Evolutionary conservation across 2,888 invertebrate genomes (phyloP), one percentile per base, ranked within the genome.

Genomic region (Phorcus lineatus): DNA sequence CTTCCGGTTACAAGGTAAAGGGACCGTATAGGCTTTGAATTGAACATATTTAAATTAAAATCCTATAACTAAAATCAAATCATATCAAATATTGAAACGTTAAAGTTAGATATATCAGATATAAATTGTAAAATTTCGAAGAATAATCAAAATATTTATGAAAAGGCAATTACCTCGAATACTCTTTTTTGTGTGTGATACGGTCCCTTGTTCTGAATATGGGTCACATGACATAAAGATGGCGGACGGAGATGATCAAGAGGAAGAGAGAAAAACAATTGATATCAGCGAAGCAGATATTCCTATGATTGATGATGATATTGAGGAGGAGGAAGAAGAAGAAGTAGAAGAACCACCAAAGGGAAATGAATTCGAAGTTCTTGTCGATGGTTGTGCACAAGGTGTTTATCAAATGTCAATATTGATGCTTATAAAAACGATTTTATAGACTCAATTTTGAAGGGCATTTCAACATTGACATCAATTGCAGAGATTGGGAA

Each of bases 171-270:
- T 4, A 6, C 13, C n/a, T 57, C n/a, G 2, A 4, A 6, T 57
- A 57, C 6, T 9, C 57, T n/a, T 22, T 7, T 57, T n/a, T 57
- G 7, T 36, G 36, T 47, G 13, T 47, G 13, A 22, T 57, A 24
- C 57, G 19, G 24, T 19, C 70, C 70, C 70, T 40, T 2, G 36
- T n/a, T 0, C 47, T 16, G 13, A 31, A 70, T 28, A 57, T 22
- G 4, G 57, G 70, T 70, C 70, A 70, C 70, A 70, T 70, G 70
- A 70, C 70, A 36, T 24, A 28, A 86, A 85, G 52, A 87, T 87
- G 87, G 84, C 86, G 70, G 85, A 85, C 31, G 85, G 81, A 28
- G 81, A 83, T n/a, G 80, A 76, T 0, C 40, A 55, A 28, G 75
- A 81, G 0, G 62, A 36, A 1, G 77, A 74, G n/a, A 78, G 53